Evolutionary conservation across 2,888 invertebrate genomes (phyloP), one percentile per base, ranked within the genome.

Genomic region (Nowickia ferox): DNA sequence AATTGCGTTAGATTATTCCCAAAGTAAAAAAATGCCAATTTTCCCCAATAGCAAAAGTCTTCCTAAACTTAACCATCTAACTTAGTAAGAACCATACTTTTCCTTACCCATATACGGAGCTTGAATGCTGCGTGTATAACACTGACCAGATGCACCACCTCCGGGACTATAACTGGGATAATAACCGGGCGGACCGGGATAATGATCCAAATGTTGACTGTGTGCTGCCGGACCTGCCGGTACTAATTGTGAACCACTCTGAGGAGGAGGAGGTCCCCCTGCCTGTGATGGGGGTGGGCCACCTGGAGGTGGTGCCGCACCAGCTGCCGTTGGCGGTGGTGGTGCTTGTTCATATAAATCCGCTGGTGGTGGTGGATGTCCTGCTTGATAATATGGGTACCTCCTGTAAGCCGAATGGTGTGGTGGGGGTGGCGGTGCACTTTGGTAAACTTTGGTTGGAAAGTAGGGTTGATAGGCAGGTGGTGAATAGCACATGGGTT

Each of bases 121-220:
- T 88, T 92, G 92, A 82, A 93, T 90, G 84, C 92, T 92, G 87
- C 96, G 94, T 87, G 95, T 93, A 89, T 95, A 95, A 90, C 95
- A 95, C 87, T 94, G 94, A 51, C 90, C 90, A 61, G 90, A 88
- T 85, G 90, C 90, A 74, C 88, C 88, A 51, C 93, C 93, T 61
- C 92, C 93, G 22, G 93, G 93, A 89, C 92, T 90, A 88, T 94
- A 94, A 42, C 94, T 93, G 57, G 94, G 93, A 93, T 95, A 95
- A 89, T 95, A 95, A 78, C 91, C 91, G 40, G 94, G 94, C 87
- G 94, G 93, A 84, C 95, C 93, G 15, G 95, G 94, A 89, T 94
- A 94, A 87, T 93, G 93, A 74, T 93, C 93, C 82, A 93, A 90
- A 86, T 93, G 93, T 77, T 94, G 94, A 80, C 92, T 92, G 68